These are phyloP conservation scores for Cosmopolites sordidus DNA, from an alignment of 2,888 invertebrate genomes.

Conservation along the genomic window DNA sequence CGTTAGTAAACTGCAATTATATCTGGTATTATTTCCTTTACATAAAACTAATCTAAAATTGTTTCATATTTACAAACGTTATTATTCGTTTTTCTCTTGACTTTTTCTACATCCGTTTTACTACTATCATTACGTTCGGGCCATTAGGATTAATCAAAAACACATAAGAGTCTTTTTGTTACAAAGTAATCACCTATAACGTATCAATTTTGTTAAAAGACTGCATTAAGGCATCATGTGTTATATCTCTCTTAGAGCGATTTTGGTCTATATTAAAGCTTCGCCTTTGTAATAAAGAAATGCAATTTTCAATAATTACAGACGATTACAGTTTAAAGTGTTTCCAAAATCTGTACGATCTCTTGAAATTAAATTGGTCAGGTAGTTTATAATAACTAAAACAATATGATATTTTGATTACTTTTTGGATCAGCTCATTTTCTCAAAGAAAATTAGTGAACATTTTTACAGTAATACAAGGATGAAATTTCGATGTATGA, in stretches of 20 bases:
- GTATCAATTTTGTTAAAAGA: slow-evolving; percentile 1
- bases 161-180: background rate
- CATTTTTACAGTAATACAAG: no score
- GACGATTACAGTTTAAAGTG: background rate
- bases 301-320: background rate
- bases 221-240: slow-evolving; percentile 1
- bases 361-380: background rate
- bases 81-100: background rate
- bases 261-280: slow-evolving; percentile 1
- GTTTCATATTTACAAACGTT: background rate
- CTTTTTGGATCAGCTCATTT: no score
- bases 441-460: no score
- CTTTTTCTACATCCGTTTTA: background rate
- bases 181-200: background rate
- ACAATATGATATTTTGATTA: background rate
- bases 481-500: no score
- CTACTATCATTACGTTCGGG: background rate
- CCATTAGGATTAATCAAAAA: background rate
- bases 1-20: background rate
- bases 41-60: slow-evolving; percentile 2
- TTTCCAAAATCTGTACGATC: slow-evolving; percentile 1
- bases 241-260: slow-evolving; percentile 1
- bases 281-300: slow-evolving; percentile 1
- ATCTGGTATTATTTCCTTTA: background rate
- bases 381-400: background rate